A percentile compares a stretch with the other conserved stretches of the same genome.
Conservation (phyloP, 2,888 invertebrate genomes). For the Eupithecia vulgata region DNA sequence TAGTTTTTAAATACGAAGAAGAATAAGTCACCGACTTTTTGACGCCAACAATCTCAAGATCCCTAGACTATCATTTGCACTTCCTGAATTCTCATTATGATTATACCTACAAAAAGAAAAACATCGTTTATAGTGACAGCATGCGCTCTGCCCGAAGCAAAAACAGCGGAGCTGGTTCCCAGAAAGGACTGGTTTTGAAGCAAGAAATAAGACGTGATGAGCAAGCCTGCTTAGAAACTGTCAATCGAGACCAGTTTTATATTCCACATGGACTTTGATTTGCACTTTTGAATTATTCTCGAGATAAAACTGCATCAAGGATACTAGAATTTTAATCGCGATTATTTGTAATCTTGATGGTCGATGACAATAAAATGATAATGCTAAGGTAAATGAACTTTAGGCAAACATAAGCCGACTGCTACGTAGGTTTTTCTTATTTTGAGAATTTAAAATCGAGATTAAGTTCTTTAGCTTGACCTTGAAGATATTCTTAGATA, state of each 20-base stretch:
- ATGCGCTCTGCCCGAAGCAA: constrained; percentile 31
- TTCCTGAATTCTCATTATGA: constrained; percentile 38
- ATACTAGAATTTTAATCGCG: neutral
- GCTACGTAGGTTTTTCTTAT: neutral
- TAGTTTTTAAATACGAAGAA: too few species aligned
- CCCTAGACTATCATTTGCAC: constrained; percentile 24
- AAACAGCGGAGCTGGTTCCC: constrained; percentile 53
- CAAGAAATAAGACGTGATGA: constrained; percentile 66
- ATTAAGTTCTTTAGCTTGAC: too few species aligned
- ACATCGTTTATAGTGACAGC: constrained; percentile 29
- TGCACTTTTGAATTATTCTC: constrained; percentile 18
- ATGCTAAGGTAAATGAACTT: neutral
- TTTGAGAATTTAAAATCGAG: neutral
- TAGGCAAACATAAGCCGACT: neutral
- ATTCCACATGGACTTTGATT: constrained; percentile 36
- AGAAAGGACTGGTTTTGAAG: constrained; percentile 55
- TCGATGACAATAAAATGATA: neutral
- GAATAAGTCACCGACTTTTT: constrained; percentile 4
- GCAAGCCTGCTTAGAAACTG: constrained; percentile 50
- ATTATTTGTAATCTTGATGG: neutral
- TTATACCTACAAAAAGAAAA: constrained; percentile 27
- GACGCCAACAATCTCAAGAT: constrained; percentile 22
- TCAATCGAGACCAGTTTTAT: constrained; percentile 39
- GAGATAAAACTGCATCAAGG: neutral
- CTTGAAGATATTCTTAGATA: too few species aligned